phyloP scores from a whole-genome alignment of 2,888 invertebrate genomes.

The Boloria selene region DNA sequence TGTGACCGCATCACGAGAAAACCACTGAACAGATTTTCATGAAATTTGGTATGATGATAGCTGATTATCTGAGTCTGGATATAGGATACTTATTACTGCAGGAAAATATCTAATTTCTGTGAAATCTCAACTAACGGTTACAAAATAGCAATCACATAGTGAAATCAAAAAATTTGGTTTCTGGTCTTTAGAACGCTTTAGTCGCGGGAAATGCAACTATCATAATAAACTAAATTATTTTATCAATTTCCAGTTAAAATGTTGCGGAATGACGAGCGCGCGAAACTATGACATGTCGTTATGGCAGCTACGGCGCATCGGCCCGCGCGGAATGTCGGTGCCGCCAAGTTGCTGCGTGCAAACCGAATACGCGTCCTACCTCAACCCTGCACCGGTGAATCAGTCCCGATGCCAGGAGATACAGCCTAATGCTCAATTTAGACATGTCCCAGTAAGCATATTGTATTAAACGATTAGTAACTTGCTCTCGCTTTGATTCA shows the following conservation, averaged over 20 bases:
- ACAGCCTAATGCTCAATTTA: constrained; percentile 79
- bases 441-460: constrained; percentile 81
- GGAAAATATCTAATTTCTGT: no score
- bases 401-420: constrained; percentile 86
- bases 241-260: constrained; percentile 83
- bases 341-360: constrained; percentile 88
- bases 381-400: constrained; percentile 90
- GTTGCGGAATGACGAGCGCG: constrained; percentile 90
- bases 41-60: no score
- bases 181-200: no score
- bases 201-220: no score
- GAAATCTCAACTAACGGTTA: no score
- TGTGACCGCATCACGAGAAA: no score
- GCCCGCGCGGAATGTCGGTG: constrained; percentile 86
- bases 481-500: no score
- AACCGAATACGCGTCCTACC: constrained; percentile 81
- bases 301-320: constrained; percentile 89
- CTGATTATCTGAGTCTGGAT: no score
- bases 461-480: not conserved
- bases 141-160: no score
- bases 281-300: constrained; percentile 91
- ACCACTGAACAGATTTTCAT: no score
- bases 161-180: no score
- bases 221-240: not conserved
- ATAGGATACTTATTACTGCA: no score